Conservation (phyloP, 1,140 invertebrate genomes). For the Trichomalopsis sarcophagae region DNA sequence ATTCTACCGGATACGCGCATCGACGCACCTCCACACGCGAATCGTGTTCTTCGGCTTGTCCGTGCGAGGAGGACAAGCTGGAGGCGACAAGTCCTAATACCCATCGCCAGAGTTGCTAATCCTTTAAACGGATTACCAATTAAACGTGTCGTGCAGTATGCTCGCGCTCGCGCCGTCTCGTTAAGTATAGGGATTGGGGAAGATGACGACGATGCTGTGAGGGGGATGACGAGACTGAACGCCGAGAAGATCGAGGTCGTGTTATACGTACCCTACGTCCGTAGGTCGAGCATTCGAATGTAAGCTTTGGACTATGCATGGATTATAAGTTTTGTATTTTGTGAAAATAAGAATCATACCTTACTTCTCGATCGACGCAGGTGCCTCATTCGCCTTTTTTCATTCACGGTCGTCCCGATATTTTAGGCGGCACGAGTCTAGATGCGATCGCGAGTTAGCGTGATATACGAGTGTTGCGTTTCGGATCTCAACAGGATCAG, state of each 20-base stretch:
- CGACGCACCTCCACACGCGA: constrained; percentile 54
- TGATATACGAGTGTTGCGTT: constrained; percentile 60
- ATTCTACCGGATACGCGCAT: neutral
- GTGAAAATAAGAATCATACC: too few relatives aligned
- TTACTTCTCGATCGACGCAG: too few relatives aligned
- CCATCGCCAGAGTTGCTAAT: constrained; percentile 71
- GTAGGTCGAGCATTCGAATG: neutral
- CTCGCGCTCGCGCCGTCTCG: neutral
- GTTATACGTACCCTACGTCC: neutral
- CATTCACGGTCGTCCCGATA: too few relatives aligned
- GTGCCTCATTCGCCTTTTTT: too few relatives aligned
- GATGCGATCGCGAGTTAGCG: neutral
- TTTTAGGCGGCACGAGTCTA: too few relatives aligned
- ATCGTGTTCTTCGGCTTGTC: constrained; percentile 65
- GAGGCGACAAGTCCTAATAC: constrained; percentile 69
- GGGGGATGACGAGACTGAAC: too few relatives aligned
- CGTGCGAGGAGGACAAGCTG: constrained; percentile 68
- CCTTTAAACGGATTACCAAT: constrained; percentile 75
- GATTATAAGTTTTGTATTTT: too few relatives aligned
- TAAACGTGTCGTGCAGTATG: constrained; percentile 66
- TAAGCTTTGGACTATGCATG: neutral
- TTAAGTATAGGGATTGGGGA: neutral
- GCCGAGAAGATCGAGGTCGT: neutral
- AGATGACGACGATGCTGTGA: neutral
- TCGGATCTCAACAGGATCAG: constrained; percentile 60